A percentile compares a stretch with the other conserved stretches of the same genome.
phyloP scores from a whole-genome alignment of 2,797 vertebrate species.

The Micropoecilia bifurca region DNA sequence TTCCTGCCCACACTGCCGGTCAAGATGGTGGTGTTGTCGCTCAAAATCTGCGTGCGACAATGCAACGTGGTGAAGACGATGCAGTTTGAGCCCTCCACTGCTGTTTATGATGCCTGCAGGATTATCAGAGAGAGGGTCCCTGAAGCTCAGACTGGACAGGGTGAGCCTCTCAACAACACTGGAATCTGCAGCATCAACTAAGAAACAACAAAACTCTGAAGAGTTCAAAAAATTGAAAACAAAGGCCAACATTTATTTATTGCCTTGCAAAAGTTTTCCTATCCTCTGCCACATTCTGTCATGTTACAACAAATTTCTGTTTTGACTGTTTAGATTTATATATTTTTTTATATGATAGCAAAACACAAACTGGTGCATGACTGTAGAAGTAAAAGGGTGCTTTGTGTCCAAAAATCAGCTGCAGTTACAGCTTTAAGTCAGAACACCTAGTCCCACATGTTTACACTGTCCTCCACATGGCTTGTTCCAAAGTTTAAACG shows the following conservation, averaged over 20 bases:
- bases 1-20: constrained; percentile 35
- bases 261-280: background rate
- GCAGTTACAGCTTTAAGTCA: background rate
- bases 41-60: constrained; percentile 97
- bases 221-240: background rate
- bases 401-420: background rate
- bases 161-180: constrained; percentile 69
- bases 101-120: constrained; percentile 93
- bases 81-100: constrained; percentile 98
- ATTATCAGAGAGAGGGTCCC: constrained; percentile 95
- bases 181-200: background rate
- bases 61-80: constrained; percentile 99
- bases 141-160: constrained; percentile 95
- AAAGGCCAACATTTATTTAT: background rate
- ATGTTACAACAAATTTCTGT: background rate
- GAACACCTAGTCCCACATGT: background rate
- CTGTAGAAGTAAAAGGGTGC: background rate
- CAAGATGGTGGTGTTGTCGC: constrained; percentile 94
- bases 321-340: background rate
- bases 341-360: background rate
- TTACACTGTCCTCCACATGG: background rate
- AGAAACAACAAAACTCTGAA: background rate
- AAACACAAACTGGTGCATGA: background rate
- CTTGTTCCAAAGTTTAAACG: background rate
- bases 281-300: background rate